These are phyloP conservation scores for Oceanites oceanicus DNA, from an alignment of 2,113 vertebrate species.

Conservation along the genomic window DNA sequence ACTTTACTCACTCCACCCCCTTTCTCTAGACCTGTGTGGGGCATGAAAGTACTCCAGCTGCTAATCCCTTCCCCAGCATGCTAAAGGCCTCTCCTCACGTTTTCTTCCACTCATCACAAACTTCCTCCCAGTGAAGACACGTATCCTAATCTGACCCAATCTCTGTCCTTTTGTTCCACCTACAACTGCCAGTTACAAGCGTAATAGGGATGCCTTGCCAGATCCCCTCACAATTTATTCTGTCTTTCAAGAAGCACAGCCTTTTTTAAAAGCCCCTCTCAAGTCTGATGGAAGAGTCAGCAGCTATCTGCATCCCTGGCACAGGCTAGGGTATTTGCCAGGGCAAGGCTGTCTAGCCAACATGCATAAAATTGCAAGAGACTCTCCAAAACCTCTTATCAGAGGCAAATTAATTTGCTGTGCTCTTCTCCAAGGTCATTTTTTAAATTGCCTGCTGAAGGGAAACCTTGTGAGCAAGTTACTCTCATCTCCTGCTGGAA, in stretches of 20 bases:
- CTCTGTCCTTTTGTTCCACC: background rate
- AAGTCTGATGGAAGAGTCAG: background rate
- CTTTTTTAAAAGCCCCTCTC: background rate
- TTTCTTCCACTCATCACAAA: background rate
- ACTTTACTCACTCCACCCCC: background rate
- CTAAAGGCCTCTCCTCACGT: background rate
- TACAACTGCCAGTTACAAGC: background rate
- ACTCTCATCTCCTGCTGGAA: background rate
- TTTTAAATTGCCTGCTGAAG: constrained; percentile 29
- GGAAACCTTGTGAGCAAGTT: constrained; percentile 12
- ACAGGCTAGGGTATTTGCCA: background rate
- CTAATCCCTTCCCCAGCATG: background rate
- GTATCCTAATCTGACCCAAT: background rate
- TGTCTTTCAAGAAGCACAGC: background rate
- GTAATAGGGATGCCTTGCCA: background rate
- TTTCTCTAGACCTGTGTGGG: background rate
- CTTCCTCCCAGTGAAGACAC: background rate
- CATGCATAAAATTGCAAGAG: constrained; percentile 2
- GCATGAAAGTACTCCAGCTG: background rate
- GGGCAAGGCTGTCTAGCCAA: constrained; percentile 37
- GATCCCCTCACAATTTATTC: background rate
- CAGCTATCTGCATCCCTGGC: background rate
- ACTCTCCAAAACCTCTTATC: constrained; percentile 39
- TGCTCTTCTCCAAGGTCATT: constrained; percentile 30
- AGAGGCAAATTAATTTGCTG: constrained; percentile 19